Base-by-base conservation (phyloP, 2,888 invertebrate genomes). In the Cerastis leucographa region DNA sequence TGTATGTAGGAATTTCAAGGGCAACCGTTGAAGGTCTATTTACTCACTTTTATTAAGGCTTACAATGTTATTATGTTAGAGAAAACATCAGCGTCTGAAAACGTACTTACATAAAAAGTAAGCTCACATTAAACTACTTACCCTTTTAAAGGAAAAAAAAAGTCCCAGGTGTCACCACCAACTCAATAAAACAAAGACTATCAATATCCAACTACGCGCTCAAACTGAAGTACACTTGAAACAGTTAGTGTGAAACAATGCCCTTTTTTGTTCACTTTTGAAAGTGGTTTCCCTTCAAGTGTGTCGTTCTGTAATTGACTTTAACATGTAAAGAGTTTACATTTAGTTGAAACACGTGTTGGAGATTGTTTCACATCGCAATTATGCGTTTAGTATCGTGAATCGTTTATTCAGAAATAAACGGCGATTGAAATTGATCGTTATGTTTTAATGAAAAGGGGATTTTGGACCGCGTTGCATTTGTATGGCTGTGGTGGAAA, bases 221-320 rank as follows among this genome's bases (percentile, higher is more conserved):
- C 74, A 61, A 67, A 79, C 71, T 82, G 19, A 73, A 88, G 86
- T 46, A 68, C 83, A 70, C 88, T 86, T 80, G 22, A 59, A 75
- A 44, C 75, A 78, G 82, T 85, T 80, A 80, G 74, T 51, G 77
- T 77, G 78, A 89, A 90, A 90, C 90, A 90, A 90, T 86, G 76
- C 67, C 84, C 88, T 91, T 91, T 91, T 91, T 90, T 91, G 77
- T 85, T 90, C 90, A 84, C 77, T 87, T 82, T 76, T 85, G 87
- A 81, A 88, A 90, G 90, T 88, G 90, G 87, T 86, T 86, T 85
- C 84, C 78, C 78, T 82, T 85, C 80, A 85, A 86, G 84, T 83
- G 84, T 71, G 84, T 71, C 86, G 79, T 86, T 84, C 83, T 83
- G 88, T 91, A 91, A 92, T 93, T 90, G 92, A 93, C 89, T 86